Percentiles rank a stretch among this genome's conserved stretches.
Conservation (phyloP, 1,140 invertebrate species). For the Cataglyphis hispanica region DNA sequence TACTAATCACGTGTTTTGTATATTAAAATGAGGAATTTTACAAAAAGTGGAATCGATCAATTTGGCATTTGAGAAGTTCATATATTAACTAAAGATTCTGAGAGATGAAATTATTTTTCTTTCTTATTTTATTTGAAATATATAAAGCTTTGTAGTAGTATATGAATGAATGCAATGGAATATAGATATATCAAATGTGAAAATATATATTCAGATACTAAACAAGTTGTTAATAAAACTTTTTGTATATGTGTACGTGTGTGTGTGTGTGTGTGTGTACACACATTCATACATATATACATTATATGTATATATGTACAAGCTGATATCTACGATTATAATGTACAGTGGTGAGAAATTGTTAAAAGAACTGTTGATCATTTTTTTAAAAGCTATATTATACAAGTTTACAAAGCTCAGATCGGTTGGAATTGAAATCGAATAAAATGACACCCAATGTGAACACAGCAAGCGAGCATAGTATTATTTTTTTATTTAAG, state of each 20-base stretch:
- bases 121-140: too few relatives aligned
- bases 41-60: too few relatives aligned
- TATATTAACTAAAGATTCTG: too few relatives aligned
- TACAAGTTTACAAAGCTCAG: constrained; percentile 22
- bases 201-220: too few relatives aligned
- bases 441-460: constrained; percentile 20
- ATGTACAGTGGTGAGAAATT: constrained; percentile 25
- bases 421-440: constrained; percentile 7
- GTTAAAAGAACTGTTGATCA: constrained; percentile 51
- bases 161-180: too few relatives aligned
- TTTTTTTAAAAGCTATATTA: constrained; percentile 66
- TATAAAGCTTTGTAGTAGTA: too few relatives aligned
- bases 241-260: not conserved
- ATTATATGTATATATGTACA: constrained; percentile 58
- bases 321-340: constrained; percentile 45
- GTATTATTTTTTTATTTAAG: constrained; percentile 23
- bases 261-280: not conserved
- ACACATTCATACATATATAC: not conserved
- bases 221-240: constrained; percentile 30
- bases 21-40: too few relatives aligned
- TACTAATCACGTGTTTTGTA: too few relatives aligned
- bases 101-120: too few relatives aligned
- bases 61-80: too few relatives aligned
- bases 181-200: not conserved
- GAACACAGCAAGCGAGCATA: not conserved